These are phyloP conservation scores for Litoditis marina DNA, from an alignment of 2,888 invertebrate genomes.

Conservation along the genomic window DNA sequence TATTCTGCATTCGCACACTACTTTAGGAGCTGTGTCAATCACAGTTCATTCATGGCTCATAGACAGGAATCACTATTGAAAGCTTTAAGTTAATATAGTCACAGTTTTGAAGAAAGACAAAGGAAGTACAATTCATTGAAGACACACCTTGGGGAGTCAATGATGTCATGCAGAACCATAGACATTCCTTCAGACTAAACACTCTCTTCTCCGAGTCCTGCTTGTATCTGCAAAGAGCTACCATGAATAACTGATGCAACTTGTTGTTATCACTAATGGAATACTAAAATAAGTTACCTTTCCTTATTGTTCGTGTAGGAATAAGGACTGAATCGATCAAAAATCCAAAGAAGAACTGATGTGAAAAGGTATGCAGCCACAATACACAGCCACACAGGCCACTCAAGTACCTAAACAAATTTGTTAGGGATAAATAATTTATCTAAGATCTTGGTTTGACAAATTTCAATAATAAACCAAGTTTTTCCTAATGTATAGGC, in stretches of 20 bases:
- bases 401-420: conserved; percentile 70
- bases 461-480: too few species aligned
- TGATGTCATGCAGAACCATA: conserved; percentile 99
- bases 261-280: neutral
- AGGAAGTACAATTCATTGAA: too few species aligned
- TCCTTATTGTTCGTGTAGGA: conserved; percentile 81
- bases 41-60: too few species aligned
- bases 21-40: too few species aligned
- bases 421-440: neutral
- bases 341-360: conserved; percentile 88
- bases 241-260: too few species aligned
- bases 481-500: too few species aligned
- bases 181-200: conserved; percentile 89
- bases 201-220: conserved; percentile 73
- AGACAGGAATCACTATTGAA: too few species aligned
- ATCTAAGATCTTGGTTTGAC: too few species aligned
- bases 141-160: conserved; percentile 79
- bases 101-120: too few species aligned
- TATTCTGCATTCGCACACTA: too few species aligned
- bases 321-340: conserved; percentile 94
- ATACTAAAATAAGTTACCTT: conserved; percentile 12
- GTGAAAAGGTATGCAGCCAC: conserved; percentile 91
- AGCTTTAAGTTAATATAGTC: too few species aligned
- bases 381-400: conserved; percentile 94
- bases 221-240: conserved; percentile 71